phyloP scores from a whole-genome alignment of 1,140 invertebrate species.

The Zaprionus nigranus region DNA sequence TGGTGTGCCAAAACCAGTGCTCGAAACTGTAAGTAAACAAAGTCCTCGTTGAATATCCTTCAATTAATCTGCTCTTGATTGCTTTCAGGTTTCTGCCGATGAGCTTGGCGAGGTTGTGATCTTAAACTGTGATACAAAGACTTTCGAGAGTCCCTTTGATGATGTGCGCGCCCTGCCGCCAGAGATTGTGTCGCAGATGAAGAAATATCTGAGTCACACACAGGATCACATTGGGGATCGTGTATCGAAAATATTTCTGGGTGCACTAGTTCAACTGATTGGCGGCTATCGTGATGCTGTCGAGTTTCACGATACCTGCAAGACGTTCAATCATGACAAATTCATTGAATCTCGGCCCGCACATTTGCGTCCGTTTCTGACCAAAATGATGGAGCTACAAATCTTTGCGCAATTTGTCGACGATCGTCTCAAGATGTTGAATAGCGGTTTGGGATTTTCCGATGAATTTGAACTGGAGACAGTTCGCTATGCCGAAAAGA shows the following conservation, averaged over 20 bases:
- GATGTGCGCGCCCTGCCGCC: constrained; percentile 93
- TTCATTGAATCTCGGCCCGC: constrained; percentile 93
- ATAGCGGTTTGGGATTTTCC: constrained; percentile 94
- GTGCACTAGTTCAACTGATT: constrained; percentile 95
- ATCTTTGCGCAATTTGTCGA: constrained; percentile 99
- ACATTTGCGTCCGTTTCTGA: constrained; percentile 94
- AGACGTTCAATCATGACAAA: constrained; percentile 94
- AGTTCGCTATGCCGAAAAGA: constrained; percentile 93
- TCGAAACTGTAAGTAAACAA: constrained; percentile 86
- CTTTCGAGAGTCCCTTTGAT: constrained; percentile 93
- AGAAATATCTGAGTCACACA: constrained; percentile 87
- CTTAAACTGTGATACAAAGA: constrained; percentile 95
- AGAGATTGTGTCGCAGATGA: constrained; percentile 89
- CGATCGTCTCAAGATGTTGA: constrained; percentile 94
- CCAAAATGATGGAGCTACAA: constrained; percentile 96
- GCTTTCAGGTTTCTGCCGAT: constrained; percentile 87
- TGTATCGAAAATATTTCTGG: constrained; percentile 95
- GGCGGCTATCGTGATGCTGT: constrained; percentile 97
- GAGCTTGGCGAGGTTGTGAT: constrained; percentile 96
- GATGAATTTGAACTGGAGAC: constrained; percentile 98
- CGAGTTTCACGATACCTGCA: constrained; percentile 89
- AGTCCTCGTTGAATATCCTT: neutral
- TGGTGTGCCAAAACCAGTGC: constrained; percentile 93
- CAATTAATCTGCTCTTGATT: constrained; percentile 81
- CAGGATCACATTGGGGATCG: constrained; percentile 92